Evolutionary conservation across 2,113 vertebrate species (phyloP).

Genomic region (Uria lomvia): DNA sequence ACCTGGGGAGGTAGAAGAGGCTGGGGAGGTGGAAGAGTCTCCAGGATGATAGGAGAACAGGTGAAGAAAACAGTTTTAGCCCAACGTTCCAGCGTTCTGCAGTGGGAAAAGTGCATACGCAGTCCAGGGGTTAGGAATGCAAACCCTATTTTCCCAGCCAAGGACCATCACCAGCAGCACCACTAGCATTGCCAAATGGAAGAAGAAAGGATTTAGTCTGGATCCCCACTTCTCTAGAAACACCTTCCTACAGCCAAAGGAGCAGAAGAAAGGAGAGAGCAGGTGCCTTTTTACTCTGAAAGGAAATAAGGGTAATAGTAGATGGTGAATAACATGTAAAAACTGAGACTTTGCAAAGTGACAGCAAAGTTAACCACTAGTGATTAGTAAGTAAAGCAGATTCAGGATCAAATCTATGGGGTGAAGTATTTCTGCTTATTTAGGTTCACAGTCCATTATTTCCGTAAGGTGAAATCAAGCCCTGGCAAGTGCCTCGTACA

Average conservation of each 20-base stretch:
- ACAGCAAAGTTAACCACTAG: neutral
- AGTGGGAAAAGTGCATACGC: neutral
- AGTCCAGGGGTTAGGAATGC: neutral
- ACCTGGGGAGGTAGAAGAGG: neutral
- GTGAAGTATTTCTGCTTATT: neutral
- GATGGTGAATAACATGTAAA: neutral
- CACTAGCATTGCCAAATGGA: neutral
- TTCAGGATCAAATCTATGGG: neutral
- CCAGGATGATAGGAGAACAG: neutral
- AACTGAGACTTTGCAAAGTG: neutral
- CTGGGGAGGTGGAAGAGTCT: neutral
- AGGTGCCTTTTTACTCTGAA: neutral
- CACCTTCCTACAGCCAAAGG: neutral
- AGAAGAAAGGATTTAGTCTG: neutral
- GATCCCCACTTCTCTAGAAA: neutral
- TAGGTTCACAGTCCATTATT: neutral
- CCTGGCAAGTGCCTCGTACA: neutral
- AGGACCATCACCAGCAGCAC: neutral
- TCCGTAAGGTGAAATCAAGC: neutral
- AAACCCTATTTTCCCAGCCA: accelerated
- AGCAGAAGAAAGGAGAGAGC: neutral
- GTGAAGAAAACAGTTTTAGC: neutral
- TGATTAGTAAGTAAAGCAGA: neutral
- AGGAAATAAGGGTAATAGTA: neutral
- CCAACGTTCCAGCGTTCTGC: neutral